A percentile compares a stretch with the other conserved stretches of the same genome.
phyloP scores from a whole-genome alignment of 2,888 invertebrate species.

The Tetragonula carbonaria region DNA sequence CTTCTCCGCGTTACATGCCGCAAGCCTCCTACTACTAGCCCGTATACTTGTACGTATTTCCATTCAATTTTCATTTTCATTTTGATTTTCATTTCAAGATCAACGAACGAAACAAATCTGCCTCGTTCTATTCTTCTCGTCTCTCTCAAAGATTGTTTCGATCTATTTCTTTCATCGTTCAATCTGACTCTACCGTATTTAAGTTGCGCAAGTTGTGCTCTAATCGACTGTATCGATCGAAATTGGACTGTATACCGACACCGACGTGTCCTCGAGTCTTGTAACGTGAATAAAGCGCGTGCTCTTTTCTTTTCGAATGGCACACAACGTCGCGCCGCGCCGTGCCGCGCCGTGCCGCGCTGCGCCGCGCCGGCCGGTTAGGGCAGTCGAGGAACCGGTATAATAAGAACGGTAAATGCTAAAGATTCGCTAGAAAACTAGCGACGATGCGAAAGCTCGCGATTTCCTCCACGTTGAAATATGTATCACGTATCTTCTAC shows the following conservation, averaged over 20 bases:
- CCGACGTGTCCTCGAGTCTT: conserved; percentile 38
- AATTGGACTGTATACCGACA: not conserved
- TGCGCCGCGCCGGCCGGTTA: conserved; percentile 11
- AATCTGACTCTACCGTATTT: no score
- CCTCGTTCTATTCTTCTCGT: not conserved
- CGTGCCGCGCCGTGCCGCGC: conserved; percentile 16
- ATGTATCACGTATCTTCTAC: not conserved
- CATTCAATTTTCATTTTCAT: not conserved
- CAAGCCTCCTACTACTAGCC: conserved; percentile 36
- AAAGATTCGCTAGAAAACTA: conserved; percentile 56
- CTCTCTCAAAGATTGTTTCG: no score
- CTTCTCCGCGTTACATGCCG: conserved; percentile 76
- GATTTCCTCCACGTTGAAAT: not conserved
- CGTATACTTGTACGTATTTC: conserved; percentile 1
- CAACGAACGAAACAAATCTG: not conserved
- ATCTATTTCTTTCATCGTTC: no score
- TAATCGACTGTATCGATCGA: not conserved
- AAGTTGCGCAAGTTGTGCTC: not conserved
- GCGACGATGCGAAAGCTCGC: not conserved
- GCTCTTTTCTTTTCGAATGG: conserved; percentile 30
- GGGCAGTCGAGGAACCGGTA: conserved; percentile 58
- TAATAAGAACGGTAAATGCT: conserved; percentile 62
- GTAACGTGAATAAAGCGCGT: conserved; percentile 43
- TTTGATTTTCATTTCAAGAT: not conserved
- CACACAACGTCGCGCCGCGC: conserved; percentile 32